Conservation (phyloP, 1,140 invertebrate species). For the Anastrepha obliqua region DNA sequence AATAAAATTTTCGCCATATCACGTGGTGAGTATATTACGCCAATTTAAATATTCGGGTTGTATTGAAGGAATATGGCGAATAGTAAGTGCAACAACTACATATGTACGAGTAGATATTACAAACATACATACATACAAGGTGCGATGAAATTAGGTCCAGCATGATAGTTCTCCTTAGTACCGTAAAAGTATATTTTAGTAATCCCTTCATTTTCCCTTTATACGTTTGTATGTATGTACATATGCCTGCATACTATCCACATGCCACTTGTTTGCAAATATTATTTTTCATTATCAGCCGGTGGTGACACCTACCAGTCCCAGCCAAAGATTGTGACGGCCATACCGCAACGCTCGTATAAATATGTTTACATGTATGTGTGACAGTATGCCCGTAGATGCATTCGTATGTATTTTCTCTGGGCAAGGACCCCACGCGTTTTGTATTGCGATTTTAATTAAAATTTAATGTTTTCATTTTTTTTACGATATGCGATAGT, state of each 20-base stretch:
- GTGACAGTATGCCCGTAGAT: background rate
- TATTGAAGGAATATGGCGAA: background rate
- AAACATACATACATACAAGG: no score
- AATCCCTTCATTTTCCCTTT: background rate
- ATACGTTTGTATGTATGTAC: background rate
- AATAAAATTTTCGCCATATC: slow-evolving; percentile 4
- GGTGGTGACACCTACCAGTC: slow-evolving; percentile 36
- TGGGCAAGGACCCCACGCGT: background rate
- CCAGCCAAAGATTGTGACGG: background rate
- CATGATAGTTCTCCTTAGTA: no score
- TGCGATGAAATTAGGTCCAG: no score
- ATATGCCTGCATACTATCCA: background rate
- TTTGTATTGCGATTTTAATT: slow-evolving; percentile 23
- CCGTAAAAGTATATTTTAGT: background rate
- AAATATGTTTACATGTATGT: background rate
- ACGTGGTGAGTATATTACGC: background rate
- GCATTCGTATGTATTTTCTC: background rate
- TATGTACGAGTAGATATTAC: no score
- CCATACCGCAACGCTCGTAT: background rate
- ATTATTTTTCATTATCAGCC: background rate
- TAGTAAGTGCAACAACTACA: no score
- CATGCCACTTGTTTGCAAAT: background rate
- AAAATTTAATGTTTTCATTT: slow-evolving; percentile 52
- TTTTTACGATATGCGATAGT: slow-evolving; percentile 35
- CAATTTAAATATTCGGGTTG: background rate